phyloP scores from a whole-genome alignment of 2,888 invertebrate species.

The Teinopalpus imperialis region DNA sequence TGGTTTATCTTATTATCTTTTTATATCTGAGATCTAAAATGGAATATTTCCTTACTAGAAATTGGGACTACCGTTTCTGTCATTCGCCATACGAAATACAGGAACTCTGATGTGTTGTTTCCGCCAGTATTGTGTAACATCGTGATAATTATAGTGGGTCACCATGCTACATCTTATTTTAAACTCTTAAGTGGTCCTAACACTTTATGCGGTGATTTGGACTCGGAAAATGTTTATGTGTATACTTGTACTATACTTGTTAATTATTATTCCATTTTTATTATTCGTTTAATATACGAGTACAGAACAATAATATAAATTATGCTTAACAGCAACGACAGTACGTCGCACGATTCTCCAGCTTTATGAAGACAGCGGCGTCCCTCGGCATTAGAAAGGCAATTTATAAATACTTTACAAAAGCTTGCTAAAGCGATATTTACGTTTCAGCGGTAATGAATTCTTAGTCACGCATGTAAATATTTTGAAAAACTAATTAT shows the following conservation, averaged over 20 bases:
- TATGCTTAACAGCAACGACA: background rate
- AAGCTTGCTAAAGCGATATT: conserved; percentile 21
- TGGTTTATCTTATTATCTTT: too few species aligned
- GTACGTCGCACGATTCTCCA: conserved; percentile 7
- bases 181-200: too few species aligned
- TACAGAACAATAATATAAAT: conserved; percentile 16
- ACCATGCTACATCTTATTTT: too few species aligned
- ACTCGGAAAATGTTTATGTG: too few species aligned
- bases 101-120: too few species aligned
- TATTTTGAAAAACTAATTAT: conserved; percentile 5
- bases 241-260: background rate
- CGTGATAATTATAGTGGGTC: too few species aligned
- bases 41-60: too few species aligned
- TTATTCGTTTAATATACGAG: conserved; percentile 12
- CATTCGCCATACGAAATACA: too few species aligned
- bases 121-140: too few species aligned
- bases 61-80: too few species aligned
- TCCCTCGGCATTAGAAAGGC: conserved; percentile 19
- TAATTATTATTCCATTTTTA: conserved; percentile 12
- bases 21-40: too few species aligned
- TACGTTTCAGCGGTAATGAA: conserved; percentile 10
- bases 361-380: conserved; percentile 20
- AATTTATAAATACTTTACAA: conserved; percentile 19
- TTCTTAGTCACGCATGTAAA: conserved; percentile 11
- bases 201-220: too few species aligned